A percentile compares a stretch with the other conserved stretches of the same genome.
These are phyloP conservation scores for Drosophila nebulosa DNA, from an alignment of 1,140 invertebrate genomes.

Conservation along the genomic window DNA sequence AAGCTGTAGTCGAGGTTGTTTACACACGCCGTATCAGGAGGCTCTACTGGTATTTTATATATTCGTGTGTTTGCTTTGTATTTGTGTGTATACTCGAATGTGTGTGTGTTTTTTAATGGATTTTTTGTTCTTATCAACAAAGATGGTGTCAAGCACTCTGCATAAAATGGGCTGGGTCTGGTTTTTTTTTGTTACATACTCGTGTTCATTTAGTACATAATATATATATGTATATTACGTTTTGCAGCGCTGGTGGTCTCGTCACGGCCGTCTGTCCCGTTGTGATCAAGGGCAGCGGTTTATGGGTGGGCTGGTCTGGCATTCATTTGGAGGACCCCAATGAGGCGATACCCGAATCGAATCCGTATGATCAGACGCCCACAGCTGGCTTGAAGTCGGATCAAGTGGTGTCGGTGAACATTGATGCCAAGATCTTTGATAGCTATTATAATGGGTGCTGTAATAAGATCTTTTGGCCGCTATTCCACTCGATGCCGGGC, in stretches of 20 bases:
- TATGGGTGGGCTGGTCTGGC: conserved; percentile 95
- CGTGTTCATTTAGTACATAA: neutral
- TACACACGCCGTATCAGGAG: conserved; percentile 49
- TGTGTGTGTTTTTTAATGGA: conserved; percentile 32
- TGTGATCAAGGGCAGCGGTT: conserved; percentile 90
- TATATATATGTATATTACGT: conserved; percentile 12
- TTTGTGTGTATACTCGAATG: neutral
- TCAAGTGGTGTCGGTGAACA: conserved; percentile 91
- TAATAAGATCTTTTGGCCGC: conserved; percentile 94
- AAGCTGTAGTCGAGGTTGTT: conserved; percentile 49
- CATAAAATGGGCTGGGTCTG: conserved; percentile 54
- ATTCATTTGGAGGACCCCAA: conserved; percentile 87
- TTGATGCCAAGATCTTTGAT: conserved; percentile 88
- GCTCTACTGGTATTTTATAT: neutral
- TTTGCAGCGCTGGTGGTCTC: conserved; percentile 89
- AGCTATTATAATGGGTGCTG: conserved; percentile 96
- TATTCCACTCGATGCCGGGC: conserved; percentile 95
- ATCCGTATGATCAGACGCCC: conserved; percentile 91
- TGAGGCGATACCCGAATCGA: conserved; percentile 91
- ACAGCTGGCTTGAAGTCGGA: conserved; percentile 91
- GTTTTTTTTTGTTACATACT: neutral
- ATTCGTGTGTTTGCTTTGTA: neutral
- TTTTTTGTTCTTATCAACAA: conserved; percentile 51
- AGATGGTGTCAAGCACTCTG: conserved; percentile 56
- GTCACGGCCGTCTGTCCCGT: conserved; percentile 95